A percentile compares a stretch with the other conserved stretches of the same genome.
These are phyloP conservation scores for Hyperopisus bebe DNA, from an alignment of 2,113 vertebrate species.

Conservation along the genomic window DNA sequence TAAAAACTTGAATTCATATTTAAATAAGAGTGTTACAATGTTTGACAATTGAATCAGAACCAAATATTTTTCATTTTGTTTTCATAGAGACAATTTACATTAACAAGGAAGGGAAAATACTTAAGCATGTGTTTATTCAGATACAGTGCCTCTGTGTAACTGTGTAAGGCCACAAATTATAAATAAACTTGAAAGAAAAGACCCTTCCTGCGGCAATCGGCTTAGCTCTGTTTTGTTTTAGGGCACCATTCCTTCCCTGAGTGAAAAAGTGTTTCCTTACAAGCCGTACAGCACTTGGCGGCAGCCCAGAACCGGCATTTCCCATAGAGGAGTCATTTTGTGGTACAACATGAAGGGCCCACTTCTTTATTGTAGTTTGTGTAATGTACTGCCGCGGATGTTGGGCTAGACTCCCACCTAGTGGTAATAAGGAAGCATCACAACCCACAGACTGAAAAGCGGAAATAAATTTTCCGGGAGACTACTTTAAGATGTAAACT, in stretches of 20 bases:
- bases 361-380: neutral
- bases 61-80: neutral
- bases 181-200: conserved; percentile 1
- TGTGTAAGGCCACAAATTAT: neutral
- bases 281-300: neutral
- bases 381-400: neutral
- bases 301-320: neutral
- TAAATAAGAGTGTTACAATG: neutral
- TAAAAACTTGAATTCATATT: neutral
- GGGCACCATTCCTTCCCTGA: neutral
- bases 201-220: neutral
- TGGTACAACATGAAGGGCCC: neutral
- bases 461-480: neutral
- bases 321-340: neutral
- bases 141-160: neutral
- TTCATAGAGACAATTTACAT: neutral
- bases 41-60: neutral
- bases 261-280: neutral
- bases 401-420: conserved; percentile 49
- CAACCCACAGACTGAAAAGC: neutral
- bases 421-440: neutral
- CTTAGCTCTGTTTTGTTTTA: neutral
- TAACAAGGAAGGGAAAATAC: neutral
- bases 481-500: neutral
- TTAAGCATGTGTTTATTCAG: neutral